Percentiles rank a stretch among this genome's conserved stretches.
phyloP scores from a whole-genome alignment of 2,888 invertebrate genomes.

The Tupiocoris notatus region DNA sequence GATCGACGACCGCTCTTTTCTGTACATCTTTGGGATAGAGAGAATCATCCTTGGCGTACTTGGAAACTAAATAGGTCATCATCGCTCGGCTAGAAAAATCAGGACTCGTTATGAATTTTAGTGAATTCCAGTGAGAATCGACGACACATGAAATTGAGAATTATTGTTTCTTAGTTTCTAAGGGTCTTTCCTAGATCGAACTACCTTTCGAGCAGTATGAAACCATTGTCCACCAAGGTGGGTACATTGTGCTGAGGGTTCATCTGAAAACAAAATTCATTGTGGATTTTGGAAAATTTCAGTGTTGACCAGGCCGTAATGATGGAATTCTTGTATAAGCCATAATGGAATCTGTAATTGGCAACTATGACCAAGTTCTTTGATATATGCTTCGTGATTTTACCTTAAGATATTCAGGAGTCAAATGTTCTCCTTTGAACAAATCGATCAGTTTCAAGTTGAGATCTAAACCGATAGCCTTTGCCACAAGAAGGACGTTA shows the following conservation, averaged over 20 bases:
- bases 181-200: no score
- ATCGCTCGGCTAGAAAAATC: slow-evolving; percentile 66
- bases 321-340: not conserved
- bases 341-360: no score
- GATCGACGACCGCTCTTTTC: slow-evolving; percentile 73
- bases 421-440: slow-evolving; percentile 64
- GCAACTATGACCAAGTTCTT: no score
- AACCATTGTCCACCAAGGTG: slow-evolving; percentile 78
- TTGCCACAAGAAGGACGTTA: slow-evolving; percentile 64
- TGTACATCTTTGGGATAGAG: slow-evolving; percentile 77
- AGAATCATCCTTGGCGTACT: slow-evolving; percentile 74
- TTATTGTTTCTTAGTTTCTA: no score
- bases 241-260: slow-evolving; percentile 85
- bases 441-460: slow-evolving; percentile 64
- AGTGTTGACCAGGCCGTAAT: no score
- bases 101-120: not conserved
- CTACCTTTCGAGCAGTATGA: slow-evolving; percentile 71
- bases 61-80: slow-evolving; percentile 72
- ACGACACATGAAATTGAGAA: no score
- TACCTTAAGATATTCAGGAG: slow-evolving; percentile 69
- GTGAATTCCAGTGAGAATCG: no score
- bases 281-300: no score
- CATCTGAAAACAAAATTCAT: slow-evolving; percentile 57
- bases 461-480: slow-evolving; percentile 64
- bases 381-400: not conserved